Evolutionary conservation across 2,797 vertebrate species (phyloP).

Genomic region (Euphonia xanthogaster): DNA sequence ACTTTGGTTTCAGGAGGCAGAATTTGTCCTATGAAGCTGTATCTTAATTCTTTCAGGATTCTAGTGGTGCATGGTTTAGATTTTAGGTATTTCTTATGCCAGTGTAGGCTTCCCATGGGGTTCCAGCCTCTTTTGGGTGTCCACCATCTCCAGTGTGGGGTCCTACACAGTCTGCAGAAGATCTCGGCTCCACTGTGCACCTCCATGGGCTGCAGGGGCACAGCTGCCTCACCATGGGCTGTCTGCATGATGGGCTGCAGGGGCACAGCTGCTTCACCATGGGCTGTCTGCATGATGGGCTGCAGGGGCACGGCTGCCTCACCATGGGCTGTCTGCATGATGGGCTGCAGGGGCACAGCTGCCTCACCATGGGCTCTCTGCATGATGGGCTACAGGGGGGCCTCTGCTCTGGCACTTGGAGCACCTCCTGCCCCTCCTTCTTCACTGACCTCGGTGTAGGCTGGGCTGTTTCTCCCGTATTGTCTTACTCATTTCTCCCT

Average conservation of each 20-base stretch:
- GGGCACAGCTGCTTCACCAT: background rate
- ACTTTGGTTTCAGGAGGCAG: background rate
- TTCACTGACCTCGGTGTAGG: rapidly evolving
- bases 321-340: background rate
- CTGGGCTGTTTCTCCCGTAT: background rate
- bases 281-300: background rate
- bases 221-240: background rate
- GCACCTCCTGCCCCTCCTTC: background rate
- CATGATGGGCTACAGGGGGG: background rate
- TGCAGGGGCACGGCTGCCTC: background rate
- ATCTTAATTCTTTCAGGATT: background rate
- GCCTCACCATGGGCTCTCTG: background rate
- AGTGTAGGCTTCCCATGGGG: rapidly evolving
- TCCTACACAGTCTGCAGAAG: background rate
- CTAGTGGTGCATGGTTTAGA: background rate
- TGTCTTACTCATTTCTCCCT: background rate
- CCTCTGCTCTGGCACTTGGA: rapidly evolving
- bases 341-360: background rate
- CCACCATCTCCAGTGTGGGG: background rate
- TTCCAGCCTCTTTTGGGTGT: background rate
- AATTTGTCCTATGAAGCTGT: background rate
- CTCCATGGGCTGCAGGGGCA: background rate
- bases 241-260: background rate
- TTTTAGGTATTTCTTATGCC: background rate
- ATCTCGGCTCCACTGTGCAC: background rate